A percentile compares a stretch with the other conserved stretches of the same genome.
Evolutionary conservation across 2,797 vertebrate genomes (phyloP).

Genomic region (Eupleurogrammus muticus): DNA sequence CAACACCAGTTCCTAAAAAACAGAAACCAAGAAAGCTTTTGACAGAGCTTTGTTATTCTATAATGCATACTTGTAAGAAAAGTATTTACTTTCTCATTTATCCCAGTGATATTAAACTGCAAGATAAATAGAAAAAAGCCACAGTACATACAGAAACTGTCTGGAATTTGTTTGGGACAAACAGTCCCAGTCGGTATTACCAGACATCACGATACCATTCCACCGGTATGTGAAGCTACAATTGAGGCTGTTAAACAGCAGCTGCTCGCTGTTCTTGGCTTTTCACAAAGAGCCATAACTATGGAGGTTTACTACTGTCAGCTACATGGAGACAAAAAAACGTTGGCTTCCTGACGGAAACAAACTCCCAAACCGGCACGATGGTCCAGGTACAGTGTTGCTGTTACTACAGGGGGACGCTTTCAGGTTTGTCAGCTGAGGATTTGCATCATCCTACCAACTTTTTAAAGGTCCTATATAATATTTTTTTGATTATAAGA

Average conservation of each 20-base stretch:
- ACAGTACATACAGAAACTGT: constrained; percentile 21
- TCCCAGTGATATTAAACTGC: constrained; percentile 17
- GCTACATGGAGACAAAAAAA: constrained; percentile 6
- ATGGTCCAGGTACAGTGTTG: too few relatives aligned
- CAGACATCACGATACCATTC: constrained; percentile 5
- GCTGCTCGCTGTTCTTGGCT: constrained; percentile 14
- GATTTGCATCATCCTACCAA: too few relatives aligned
- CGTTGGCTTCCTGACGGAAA: not conserved
- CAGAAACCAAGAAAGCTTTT: not conserved
- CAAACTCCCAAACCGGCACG: not conserved
- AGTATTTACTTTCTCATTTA: constrained; percentile 37
- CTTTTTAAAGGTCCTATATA: too few relatives aligned
- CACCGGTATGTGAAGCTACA: constrained; percentile 11
- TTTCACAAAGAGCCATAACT: not conserved
- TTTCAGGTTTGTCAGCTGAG: too few relatives aligned
- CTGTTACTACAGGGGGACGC: too few relatives aligned
- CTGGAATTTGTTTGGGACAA: constrained; percentile 7
- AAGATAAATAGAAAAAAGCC: constrained; percentile 26
- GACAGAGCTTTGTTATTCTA: not conserved
- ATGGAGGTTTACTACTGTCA: not conserved
- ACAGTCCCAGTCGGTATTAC: not conserved
- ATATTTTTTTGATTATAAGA: too few relatives aligned
- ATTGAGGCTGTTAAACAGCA: constrained; percentile 12
- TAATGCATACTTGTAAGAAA: constrained; percentile 2
- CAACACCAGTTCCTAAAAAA: too few relatives aligned